Conservation (phyloP, 2,888 invertebrate species). For the Galeopsomyia nigrocyanea region DNA sequence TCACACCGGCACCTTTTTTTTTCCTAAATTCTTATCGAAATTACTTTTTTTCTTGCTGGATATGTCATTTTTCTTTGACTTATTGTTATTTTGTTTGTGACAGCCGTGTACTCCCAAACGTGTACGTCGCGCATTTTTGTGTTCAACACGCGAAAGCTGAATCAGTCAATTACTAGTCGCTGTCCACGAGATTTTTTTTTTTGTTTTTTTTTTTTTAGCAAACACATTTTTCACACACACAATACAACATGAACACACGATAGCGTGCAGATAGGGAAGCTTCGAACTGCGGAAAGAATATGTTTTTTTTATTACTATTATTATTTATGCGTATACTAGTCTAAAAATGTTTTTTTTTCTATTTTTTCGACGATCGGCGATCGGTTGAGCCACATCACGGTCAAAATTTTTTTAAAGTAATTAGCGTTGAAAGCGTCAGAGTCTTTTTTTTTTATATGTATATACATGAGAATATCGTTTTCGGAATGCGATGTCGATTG, state of each 20-base stretch:
- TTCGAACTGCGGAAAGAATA: not conserved
- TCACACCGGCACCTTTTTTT: not conserved
- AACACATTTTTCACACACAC: not conserved
- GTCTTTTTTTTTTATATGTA: too few relatives aligned
- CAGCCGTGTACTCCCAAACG: too few relatives aligned
- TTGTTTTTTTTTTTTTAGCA: constrained; percentile 7
- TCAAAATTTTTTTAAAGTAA: not conserved
- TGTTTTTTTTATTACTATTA: too few relatives aligned
- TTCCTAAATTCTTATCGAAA: too few relatives aligned
- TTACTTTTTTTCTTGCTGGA: not conserved
- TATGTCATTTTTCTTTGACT: constrained; percentile 15
- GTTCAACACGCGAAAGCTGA: constrained; percentile 51
- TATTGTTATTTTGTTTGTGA: not conserved
- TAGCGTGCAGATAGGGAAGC: constrained; percentile 15
- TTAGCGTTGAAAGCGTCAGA: too few relatives aligned
- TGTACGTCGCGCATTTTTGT: too few relatives aligned
- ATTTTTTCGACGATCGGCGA: not conserved
- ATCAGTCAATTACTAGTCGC: constrained; percentile 69
- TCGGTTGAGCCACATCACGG: not conserved
- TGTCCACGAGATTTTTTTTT: constrained; percentile 40
- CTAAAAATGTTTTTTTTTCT: constrained; percentile 46
- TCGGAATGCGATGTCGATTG: not conserved
- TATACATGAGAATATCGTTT: not conserved
- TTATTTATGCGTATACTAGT: constrained; percentile 51
- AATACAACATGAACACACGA: constrained; percentile 6